A percentile compares a stretch with the other conserved stretches of the same genome.
These are phyloP conservation scores for Pogonomyrmex barbatus DNA, from an alignment of 1,140 invertebrate genomes.

Conservation along the genomic window DNA sequence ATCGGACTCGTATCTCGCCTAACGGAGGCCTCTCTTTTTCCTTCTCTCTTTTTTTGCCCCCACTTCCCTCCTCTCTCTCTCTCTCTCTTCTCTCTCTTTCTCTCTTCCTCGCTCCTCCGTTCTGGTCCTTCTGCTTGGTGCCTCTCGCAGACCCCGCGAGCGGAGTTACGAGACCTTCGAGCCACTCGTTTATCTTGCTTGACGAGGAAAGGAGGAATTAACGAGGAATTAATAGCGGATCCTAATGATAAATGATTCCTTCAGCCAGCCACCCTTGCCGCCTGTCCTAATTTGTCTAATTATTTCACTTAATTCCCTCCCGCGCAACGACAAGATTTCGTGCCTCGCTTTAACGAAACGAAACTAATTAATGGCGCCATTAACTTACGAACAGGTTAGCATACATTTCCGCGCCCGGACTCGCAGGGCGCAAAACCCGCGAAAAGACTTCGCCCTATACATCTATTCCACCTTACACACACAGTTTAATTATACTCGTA, in stretches of 20 bases:
- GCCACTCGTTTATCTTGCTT: slow-evolving; percentile 86
- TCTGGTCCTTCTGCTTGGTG: slow-evolving; percentile 55
- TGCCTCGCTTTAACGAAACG: slow-evolving; percentile 83
- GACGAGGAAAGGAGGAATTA: slow-evolving; percentile 87
- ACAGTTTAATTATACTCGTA: slow-evolving; percentile 16
- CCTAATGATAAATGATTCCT: slow-evolving; percentile 85
- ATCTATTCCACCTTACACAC: slow-evolving; percentile 4
- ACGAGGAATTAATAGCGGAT: slow-evolving; percentile 86
- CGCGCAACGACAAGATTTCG: slow-evolving; percentile 82
- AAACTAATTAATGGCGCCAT: slow-evolving; percentile 85
- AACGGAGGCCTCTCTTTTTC: slow-evolving; percentile 63
- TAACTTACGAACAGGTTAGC: slow-evolving; percentile 75
- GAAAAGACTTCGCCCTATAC: slow-evolving; percentile 13
- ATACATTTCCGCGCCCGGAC: slow-evolving; percentile 50
- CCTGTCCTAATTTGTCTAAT: slow-evolving; percentile 86
- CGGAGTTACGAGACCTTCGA: slow-evolving; percentile 77
- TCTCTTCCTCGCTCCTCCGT: slow-evolving; percentile 29
- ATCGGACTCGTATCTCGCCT: slow-evolving; percentile 73
- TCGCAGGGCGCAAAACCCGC: slow-evolving; percentile 11
- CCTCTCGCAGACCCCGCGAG: slow-evolving; percentile 58
- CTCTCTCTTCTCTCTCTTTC: slow-evolving; percentile 3
- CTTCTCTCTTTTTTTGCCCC: background rate
- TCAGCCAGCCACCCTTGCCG: slow-evolving; percentile 79
- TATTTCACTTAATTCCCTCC: slow-evolving; percentile 86
- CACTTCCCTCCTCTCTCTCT: background rate